Evolutionary conservation across 2,888 invertebrate genomes (phyloP).

Genomic region (Tyria jacobaeae): DNA sequence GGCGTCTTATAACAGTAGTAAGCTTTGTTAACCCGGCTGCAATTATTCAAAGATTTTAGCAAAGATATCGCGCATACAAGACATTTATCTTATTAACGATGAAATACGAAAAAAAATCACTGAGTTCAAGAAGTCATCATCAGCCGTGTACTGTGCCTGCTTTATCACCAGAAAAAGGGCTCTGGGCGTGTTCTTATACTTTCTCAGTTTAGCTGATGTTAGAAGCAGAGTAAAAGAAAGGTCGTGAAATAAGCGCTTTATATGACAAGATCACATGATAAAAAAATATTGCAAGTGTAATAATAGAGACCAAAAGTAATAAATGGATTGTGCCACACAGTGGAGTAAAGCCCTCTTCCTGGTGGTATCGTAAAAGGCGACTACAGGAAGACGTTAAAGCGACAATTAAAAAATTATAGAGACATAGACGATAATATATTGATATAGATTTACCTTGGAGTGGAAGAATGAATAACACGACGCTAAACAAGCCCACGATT

Average conservation of each 20-base stretch:
- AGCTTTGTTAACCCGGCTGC: slow-evolving; percentile 73
- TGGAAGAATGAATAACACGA: slow-evolving; percentile 87
- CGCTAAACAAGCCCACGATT: slow-evolving; percentile 73
- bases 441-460: slow-evolving; percentile 70
- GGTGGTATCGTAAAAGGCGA: too few species aligned
- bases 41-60: slow-evolving; percentile 31
- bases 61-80: background rate
- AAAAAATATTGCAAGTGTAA: too few species aligned
- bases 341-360: too few species aligned
- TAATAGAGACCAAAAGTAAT: background rate
- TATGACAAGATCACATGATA: background rate
- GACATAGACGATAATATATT: background rate
- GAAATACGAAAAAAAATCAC: background rate
- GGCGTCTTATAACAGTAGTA: slow-evolving; percentile 70
- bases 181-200: too few species aligned
- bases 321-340: background rate
- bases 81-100: background rate
- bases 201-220: too few species aligned
- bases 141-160: too few species aligned
- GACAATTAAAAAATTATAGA: background rate
- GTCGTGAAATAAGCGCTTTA: background rate
- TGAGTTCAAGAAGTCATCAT: too few species aligned
- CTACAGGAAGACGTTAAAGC: background rate
- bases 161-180: too few species aligned
- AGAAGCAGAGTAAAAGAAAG: too few species aligned